Evolutionary conservation across 2,888 invertebrate genomes (phyloP).

Genomic region (Lapara coniferarum): DNA sequence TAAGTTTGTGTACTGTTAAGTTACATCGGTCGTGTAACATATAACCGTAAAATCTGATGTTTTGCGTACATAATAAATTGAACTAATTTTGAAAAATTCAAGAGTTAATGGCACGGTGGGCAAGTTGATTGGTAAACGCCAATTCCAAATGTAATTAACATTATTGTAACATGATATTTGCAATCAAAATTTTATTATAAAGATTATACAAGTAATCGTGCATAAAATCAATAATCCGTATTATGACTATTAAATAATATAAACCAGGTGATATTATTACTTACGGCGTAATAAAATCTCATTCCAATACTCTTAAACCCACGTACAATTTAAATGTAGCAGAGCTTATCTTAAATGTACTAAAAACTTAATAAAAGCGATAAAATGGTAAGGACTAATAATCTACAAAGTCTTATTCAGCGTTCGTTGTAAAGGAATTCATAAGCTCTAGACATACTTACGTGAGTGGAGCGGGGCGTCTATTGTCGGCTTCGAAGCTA

Average conservation of each 20-base stretch:
- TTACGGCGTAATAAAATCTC: not conserved
- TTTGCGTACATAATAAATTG: not conserved
- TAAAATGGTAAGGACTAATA: constrained; percentile 16
- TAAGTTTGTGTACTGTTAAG: not conserved
- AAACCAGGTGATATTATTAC: constrained; percentile 13
- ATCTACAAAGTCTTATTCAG: constrained; percentile 21
- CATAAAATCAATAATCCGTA: constrained; percentile 11
- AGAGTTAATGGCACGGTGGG: not conserved
- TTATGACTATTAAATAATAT: constrained; percentile 7
- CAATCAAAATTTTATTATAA: not conserved
- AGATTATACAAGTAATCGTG: not conserved
- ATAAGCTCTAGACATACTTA: not conserved
- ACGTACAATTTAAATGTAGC: constrained; percentile 9
- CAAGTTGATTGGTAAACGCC: too few species aligned
- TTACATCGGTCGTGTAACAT: not conserved
- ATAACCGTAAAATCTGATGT: not conserved
- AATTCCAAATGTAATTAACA: too few species aligned
- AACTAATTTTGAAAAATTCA: not conserved
- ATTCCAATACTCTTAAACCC: not conserved
- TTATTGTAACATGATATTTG: too few species aligned
- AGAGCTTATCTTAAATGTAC: constrained; percentile 9
- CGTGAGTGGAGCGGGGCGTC: not conserved
- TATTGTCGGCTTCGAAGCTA: not conserved
- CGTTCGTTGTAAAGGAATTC: constrained; percentile 6
- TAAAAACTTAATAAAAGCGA: constrained; percentile 19